These are phyloP conservation scores for Gandaritis pyraliata DNA, from an alignment of 2,888 invertebrate genomes.

Conservation along the genomic window DNA sequence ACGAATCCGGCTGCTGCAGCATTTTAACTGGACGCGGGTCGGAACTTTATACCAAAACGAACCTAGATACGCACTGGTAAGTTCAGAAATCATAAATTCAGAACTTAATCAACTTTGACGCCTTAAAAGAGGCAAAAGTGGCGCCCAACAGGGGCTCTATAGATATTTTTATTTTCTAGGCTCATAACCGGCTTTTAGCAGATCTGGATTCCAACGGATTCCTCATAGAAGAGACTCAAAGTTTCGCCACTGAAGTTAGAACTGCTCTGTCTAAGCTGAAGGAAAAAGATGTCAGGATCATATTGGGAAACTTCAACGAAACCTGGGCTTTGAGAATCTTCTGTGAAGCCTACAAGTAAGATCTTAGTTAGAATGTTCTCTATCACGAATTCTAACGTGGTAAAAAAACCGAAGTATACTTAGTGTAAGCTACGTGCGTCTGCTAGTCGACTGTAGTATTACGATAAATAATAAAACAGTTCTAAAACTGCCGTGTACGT, in stretches of 20 bases:
- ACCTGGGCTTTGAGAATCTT: conserved; percentile 95
- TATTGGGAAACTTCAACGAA: conserved; percentile 98
- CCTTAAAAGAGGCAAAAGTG: neutral
- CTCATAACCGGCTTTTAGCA: conserved; percentile 94
- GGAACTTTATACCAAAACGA: conserved; percentile 99
- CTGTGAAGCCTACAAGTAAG: conserved; percentile 92
- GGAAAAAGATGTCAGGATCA: conserved; percentile 96
- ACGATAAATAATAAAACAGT: too few relatives aligned
- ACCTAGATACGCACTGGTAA: conserved; percentile 95
- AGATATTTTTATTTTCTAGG: conserved; percentile 73
- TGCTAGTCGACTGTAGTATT: too few relatives aligned
- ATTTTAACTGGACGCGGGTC: conserved; percentile 98
- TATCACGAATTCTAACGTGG: too few relatives aligned
- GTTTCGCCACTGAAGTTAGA: conserved; percentile 95
- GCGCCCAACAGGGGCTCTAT: neutral
- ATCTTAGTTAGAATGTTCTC: too few relatives aligned
- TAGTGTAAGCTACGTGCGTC: too few relatives aligned
- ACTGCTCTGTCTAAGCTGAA: conserved; percentile 92
- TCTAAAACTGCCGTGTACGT: too few relatives aligned
- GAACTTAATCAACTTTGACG: neutral
- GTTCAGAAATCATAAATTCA: conserved; percentile 40
- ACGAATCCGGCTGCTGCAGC: conserved; percentile 92
- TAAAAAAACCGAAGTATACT: too few relatives aligned
- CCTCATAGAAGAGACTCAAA: conserved; percentile 94
- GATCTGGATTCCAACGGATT: conserved; percentile 93